Conservation (phyloP, 2,888 invertebrate species). For the Sminthurides aquaticus region DNA sequence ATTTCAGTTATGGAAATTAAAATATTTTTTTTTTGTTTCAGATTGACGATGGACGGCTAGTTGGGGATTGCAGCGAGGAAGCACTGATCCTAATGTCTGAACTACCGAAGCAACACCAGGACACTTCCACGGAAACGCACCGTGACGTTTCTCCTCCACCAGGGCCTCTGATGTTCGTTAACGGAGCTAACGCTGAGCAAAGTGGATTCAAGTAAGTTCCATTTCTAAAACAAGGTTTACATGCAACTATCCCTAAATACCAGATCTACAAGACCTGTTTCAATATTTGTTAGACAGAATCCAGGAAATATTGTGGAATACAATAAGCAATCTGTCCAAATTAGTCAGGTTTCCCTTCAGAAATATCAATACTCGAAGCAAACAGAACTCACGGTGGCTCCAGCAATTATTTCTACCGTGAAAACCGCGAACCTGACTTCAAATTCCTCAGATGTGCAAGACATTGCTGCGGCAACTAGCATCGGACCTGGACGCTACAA, state of each 20-base stretch:
- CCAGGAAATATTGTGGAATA: background rate
- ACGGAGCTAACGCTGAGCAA: background rate
- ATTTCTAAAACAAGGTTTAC: no score
- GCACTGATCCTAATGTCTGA: no score
- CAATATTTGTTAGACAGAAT: background rate
- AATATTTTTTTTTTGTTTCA: no score
- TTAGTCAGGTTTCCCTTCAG: background rate
- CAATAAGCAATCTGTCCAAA: background rate
- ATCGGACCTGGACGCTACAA: conserved; percentile 7
- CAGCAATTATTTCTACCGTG: background rate
- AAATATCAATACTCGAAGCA: background rate
- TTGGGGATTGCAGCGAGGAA: no score
- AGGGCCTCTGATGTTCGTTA: background rate
- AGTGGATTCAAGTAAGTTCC: no score
- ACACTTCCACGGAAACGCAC: no score
- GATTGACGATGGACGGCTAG: no score
- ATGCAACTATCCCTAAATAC: no score
- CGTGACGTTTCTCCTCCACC: no score
- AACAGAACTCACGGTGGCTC: background rate
- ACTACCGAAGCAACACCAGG: no score
- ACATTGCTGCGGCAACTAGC: background rate
- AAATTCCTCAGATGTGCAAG: background rate
- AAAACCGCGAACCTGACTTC: background rate
- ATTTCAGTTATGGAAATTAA: no score
- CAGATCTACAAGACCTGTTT: no score